Base-by-base conservation (phyloP, 1,140 invertebrate species). In the Danaus plexippus region DNA sequence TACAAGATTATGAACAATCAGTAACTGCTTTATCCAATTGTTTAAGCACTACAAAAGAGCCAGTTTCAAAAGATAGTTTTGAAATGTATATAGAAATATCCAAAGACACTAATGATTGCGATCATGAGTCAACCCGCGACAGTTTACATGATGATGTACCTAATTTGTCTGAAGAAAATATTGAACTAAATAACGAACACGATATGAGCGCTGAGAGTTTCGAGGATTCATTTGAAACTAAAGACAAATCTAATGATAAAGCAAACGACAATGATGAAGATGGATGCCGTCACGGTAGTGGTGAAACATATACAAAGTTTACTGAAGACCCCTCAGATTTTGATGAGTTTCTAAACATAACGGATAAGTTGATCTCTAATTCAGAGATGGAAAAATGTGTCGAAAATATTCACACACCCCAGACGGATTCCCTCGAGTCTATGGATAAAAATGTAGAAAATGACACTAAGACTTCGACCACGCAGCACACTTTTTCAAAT, bases 251-350 rank as follows among this genome's bases (percentile, higher is more conserved):
- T 32, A 32, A 32, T 32, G 59, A 63, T 44, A 62, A 72, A 11
- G 55, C 64, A 57, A 54, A 63, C 12, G 58, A 65, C 6, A 67
- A 62, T 47, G 66, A 71, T 52, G 59, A 69, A 43, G 57, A 32
- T 32, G 22, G 68, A 11, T 68, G 67, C 53, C 71, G 78, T n/a
- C 72, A 85, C 59, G 77, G 80, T 10, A 87, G 81, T 65, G 74
- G 84, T 40, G 81, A 85, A 45, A 87, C 84, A 13, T 87, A 85
- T 48, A 87, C 84, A 42, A 87, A 87, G 64, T 82, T 85, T 52
- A 77, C 73, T 15, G 80, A 82, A 61, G 70, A 82, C 57, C 68
- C 80, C 8, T 68, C 64, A 11, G 76, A 85, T 51, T 71, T 87
- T 54, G 76, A 84, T 63, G 84, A 87, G 62, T 87, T 87, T 64